These are phyloP conservation scores for Chroicocephalus ridibundus DNA, from an alignment of 2,113 vertebrate species.

Conservation along the genomic window DNA sequence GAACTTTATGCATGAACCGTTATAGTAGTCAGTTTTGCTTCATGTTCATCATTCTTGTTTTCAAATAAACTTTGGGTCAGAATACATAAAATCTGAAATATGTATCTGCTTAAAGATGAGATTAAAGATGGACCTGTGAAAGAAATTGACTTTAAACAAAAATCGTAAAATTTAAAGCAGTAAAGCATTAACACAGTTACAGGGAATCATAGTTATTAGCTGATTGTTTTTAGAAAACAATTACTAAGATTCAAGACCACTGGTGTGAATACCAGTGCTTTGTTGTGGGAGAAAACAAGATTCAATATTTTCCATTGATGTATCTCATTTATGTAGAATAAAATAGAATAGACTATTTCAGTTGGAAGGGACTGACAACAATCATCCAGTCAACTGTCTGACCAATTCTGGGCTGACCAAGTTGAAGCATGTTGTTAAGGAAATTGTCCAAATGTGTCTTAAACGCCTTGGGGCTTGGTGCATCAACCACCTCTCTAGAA, in stretches of 20 bases:
- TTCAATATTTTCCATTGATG: not conserved
- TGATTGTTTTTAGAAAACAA: not conserved
- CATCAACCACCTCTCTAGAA: not conserved
- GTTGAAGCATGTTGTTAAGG: not conserved
- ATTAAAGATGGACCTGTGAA: not conserved
- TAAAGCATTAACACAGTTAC: not conserved
- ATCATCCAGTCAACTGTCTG: not conserved
- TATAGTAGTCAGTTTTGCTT: not conserved
- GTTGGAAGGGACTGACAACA: not conserved
- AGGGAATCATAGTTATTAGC: not conserved
- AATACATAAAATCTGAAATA: not conserved
- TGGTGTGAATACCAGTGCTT: not conserved
- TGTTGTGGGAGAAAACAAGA: not conserved
- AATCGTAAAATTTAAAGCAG: not conserved
- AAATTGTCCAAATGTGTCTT: not conserved
- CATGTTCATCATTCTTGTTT: not conserved
- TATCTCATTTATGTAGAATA: not conserved
- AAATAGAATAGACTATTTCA: not conserved
- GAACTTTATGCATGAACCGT: not conserved
- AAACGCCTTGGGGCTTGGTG: not conserved
- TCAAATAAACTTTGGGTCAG: not conserved
- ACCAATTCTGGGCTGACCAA: not conserved
- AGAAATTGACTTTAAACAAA: not conserved
- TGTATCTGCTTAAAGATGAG: not conserved
- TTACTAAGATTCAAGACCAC: not conserved